These are phyloP conservation scores for Andrena trimmerana DNA, from an alignment of 2,888 invertebrate species.

Conservation along the genomic window DNA sequence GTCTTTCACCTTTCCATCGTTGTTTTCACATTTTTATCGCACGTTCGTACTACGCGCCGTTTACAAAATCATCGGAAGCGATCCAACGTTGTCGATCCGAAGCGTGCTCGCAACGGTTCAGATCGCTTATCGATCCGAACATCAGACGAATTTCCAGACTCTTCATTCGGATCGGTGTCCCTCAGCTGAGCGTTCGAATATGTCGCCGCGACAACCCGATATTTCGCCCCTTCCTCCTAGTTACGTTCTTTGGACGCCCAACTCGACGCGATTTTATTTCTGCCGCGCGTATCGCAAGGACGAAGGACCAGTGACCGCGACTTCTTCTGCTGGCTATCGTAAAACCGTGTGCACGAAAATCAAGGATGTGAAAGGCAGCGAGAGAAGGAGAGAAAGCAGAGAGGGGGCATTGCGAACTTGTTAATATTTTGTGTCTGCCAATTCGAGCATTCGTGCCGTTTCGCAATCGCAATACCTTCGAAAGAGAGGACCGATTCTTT, in stretches of 20 bases:
- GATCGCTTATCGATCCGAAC: conserved; percentile 48
- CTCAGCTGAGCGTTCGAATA: conserved; percentile 23
- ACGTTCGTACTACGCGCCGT: no score
- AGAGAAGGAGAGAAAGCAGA: conserved; percentile 2
- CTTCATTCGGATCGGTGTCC: conserved; percentile 31
- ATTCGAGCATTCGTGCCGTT: conserved; percentile 24
- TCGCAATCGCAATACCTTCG: conserved; percentile 3
- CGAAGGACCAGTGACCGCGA: conserved; percentile 31
- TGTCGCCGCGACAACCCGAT: conserved; percentile 5
- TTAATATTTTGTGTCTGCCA: conserved; percentile 26
- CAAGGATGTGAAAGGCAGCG: background rate
- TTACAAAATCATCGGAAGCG: background rate
- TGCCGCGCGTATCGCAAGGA: conserved; percentile 15
- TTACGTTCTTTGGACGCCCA: conserved; percentile 34
- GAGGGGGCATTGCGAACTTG: conserved; percentile 10
- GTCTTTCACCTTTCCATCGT: conserved; percentile 34
- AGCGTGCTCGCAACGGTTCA: conserved; percentile 56
- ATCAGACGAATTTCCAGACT: conserved; percentile 31
- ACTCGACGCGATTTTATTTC: conserved; percentile 29
- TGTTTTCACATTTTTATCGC: background rate
- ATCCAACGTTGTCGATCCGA: conserved; percentile 56
- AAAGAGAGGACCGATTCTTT: conserved; percentile 5
- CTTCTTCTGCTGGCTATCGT: conserved; percentile 27
- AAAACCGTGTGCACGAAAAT: conserved; percentile 32
- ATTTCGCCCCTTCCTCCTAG: conserved; percentile 27